These are phyloP conservation scores for Drosophila athabasca DNA, from an alignment of 1,140 invertebrate species.

Conservation along the genomic window DNA sequence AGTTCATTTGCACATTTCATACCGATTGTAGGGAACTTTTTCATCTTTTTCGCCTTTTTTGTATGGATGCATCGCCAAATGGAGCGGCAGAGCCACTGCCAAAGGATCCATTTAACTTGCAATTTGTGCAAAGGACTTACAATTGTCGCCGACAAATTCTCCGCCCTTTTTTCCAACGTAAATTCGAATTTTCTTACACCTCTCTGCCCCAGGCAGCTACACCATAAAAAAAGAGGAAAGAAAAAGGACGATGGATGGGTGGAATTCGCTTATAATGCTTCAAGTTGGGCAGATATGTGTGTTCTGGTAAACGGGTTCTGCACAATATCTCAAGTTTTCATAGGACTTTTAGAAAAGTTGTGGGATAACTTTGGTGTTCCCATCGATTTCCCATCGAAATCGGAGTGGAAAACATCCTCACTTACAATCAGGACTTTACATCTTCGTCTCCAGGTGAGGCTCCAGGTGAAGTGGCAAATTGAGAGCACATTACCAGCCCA, in stretches of 20 bases:
- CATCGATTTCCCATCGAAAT: slow-evolving; percentile 1
- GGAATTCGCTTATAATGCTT: slow-evolving; percentile 26
- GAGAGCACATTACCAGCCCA: slow-evolving; percentile 41
- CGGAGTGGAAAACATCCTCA: neutral
- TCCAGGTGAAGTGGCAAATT: slow-evolving; percentile 33
- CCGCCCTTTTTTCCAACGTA: slow-evolving; percentile 14
- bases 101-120: slow-evolving; percentile 56
- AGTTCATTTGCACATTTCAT: slow-evolving; percentile 43
- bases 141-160: slow-evolving; percentile 52
- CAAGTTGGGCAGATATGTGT: neutral
- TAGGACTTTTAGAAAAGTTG: neutral
- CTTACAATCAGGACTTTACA: slow-evolving; percentile 19
- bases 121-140: slow-evolving; percentile 60
- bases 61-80: slow-evolving; percentile 27
- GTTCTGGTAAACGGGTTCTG: slow-evolving; percentile 2
- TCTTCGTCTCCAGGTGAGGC: slow-evolving; percentile 13
- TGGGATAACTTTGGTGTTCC: too few species aligned
- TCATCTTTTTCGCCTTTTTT: slow-evolving; percentile 2
- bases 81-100: slow-evolving; percentile 39
- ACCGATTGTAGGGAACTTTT: slow-evolving; percentile 21
- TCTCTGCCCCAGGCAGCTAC: slow-evolving; percentile 13
- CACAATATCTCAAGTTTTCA: neutral
- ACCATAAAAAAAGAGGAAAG: slow-evolving; percentile 12
- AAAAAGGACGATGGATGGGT: neutral
- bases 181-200: slow-evolving; percentile 48